Evolutionary conservation across 2,888 invertebrate species (phyloP), one percentile per base, ranked within the genome.

Genomic region (Muschampia plurimacula): DNA sequence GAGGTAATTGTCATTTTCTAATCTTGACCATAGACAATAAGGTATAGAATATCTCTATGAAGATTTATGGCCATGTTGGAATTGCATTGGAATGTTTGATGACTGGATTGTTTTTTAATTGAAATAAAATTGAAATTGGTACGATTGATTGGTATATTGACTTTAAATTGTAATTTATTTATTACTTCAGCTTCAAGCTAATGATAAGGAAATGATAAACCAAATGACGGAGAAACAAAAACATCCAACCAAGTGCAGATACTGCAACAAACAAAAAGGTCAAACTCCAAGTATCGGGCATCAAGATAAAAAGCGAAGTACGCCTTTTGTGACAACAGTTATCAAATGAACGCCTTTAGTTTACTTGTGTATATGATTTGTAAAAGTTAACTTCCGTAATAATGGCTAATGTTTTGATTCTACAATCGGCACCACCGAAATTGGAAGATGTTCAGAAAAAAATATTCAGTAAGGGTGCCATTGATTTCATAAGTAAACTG

Each of bases 381-480:
- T 41, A 28, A 32, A 10, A 15, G 22, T 69, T 41, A 22, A 36
- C 7, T 32, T n/a, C 13, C 52, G 22, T 36, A 10, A 75, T 64
- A 44, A 80, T 81, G 81, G 73, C 82, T 15, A 83, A 86, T 69
- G 83, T 92, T 41, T 78, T 94, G 46, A 83, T 95, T 52, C 80
- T 95, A 66, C 95, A 94, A 83, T 89, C 95, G 15, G 86, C 95
- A 8, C 95, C 95, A 9, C 87, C 88, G 64, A 95, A 95, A 77
- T 84, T 96, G 74, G 94, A 95, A 82, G 88, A 92, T 70, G 93
- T 95, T 74, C 96, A 95, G 79, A 90, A 89, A 75, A 86, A 86
- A 68, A 86, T 96, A 74, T 95, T 96, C 80, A 95, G 94, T 69
- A 87, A 91, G 44, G 94, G 90, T n/a, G 95, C 96, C 52, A 83